phyloP scores from a whole-genome alignment of 2,113 vertebrate species.

The Fregetta grallaria region DNA sequence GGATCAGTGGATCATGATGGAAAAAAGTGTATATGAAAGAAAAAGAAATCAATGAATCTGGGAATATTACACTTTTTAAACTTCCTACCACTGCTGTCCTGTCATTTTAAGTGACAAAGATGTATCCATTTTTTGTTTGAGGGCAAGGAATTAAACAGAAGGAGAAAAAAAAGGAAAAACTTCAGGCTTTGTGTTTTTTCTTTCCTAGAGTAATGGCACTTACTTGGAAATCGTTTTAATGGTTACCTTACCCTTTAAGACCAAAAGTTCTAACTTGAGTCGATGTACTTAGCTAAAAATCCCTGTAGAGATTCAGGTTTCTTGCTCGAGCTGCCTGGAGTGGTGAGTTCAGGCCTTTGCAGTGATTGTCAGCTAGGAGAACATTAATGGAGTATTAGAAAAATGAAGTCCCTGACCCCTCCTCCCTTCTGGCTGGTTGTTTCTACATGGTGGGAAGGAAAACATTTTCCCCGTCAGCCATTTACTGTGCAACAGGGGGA shows the following conservation, averaged over 20 bases:
- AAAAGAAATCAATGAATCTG: not conserved
- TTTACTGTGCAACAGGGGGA: conserved; percentile 74
- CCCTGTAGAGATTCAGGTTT: conserved; percentile 65
- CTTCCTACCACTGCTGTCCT: not conserved
- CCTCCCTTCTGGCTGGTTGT: conserved; percentile 68
- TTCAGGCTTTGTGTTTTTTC: not conserved
- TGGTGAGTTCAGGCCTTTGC: conserved; percentile 60
- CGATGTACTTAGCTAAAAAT: conserved; percentile 57
- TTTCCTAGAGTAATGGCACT: not conserved
- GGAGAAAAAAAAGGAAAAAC: not conserved
- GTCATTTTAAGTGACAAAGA: not conserved
- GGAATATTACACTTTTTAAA: not conserved
- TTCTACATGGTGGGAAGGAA: conserved; percentile 75
- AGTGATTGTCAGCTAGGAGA: conserved; percentile 65
- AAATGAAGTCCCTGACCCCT: conserved; percentile 62
- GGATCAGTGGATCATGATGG: not conserved
- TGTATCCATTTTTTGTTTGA: not conserved
- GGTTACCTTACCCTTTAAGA: conserved; percentile 52
- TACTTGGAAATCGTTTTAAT: conserved; percentile 17
- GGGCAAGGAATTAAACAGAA: not conserved
- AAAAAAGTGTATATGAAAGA: not conserved
- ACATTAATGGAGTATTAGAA: conserved; percentile 72
- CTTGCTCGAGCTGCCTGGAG: conserved; percentile 54
- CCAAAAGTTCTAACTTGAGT: conserved; percentile 47
- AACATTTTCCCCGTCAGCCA: conserved; percentile 74